Base-by-base conservation (phyloP, 2,797 vertebrate species). In the Paguma larvata region DNA sequence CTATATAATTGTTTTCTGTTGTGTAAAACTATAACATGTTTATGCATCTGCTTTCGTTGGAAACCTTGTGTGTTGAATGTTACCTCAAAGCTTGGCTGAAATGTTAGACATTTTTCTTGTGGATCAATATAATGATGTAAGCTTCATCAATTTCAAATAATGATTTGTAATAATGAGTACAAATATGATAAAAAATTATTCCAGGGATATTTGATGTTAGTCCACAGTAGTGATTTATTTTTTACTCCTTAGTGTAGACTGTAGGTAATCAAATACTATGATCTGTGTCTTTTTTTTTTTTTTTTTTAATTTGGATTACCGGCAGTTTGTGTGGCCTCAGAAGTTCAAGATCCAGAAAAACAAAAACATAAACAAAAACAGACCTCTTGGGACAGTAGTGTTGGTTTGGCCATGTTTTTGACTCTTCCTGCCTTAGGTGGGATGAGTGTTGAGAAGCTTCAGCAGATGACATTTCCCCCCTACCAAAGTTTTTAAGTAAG, bases 1-100 rank as follows among this genome's bases (percentile, higher is more conserved):
- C 19, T 68, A 87, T 84, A 90, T 44, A 87, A 73, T 84, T 96
- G 41, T 70, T 94, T 95, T 92, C 88, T 96, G 32, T 91, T 87
- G 4, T 67, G 15, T 94, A 78, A 91, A 93, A 59, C 38, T 90
- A 1, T 85, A 72, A 80, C 27, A 63, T 92, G 59, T 27, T 38
- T 86, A 15, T 94, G 41, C 32, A 67, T 82, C 56, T 82, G 48
- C 53, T 93, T 91, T 91, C n/a, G 2, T 72, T 94, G 85, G 79
- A 80, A 89, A 73, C 19, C 5, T 85, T 89, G 92, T 82, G 82
- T 86, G 32, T 72, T 92, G 80, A 79, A 32, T 70, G 12, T 94
- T 88, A 79, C n/a, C 25, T 63, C 53, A 88, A 84, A 95, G 68
- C 21, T 86, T 95, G 86, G 34, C n/a, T 67, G 32, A 79, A 93